Percentiles rank a stretch among this genome's conserved stretches.
phyloP scores from a whole-genome alignment of 2,797 vertebrate genomes.

The Rhynchotus rufescens region DNA sequence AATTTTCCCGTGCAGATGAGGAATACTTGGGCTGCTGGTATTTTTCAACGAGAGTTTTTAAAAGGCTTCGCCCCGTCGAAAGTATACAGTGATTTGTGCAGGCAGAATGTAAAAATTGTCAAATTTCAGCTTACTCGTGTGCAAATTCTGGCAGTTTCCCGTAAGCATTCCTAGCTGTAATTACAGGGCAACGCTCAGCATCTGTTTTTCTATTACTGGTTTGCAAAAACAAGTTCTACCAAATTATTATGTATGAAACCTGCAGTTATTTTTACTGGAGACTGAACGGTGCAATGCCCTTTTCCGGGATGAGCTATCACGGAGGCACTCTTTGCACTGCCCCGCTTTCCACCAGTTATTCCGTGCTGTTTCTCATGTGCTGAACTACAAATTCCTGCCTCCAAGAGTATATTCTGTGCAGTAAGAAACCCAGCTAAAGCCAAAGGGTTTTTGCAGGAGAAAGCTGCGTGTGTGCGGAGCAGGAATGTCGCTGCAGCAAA shows the following conservation, averaged over 20 bases:
- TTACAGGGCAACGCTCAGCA: background rate
- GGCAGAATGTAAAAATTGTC: background rate
- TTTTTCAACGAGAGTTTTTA: background rate
- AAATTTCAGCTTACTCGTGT: background rate
- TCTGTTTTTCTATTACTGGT: background rate
- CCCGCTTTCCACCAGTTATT: background rate
- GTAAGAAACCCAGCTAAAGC: background rate
- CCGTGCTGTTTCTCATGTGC: background rate
- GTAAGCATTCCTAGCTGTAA: background rate
- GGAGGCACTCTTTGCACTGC: background rate
- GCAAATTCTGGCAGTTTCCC: constrained; percentile 14
- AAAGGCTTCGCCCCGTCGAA: background rate
- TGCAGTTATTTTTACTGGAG: constrained; percentile 26
- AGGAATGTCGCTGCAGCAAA: background rate
- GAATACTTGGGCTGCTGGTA: rapidly evolving
- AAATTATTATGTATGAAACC: constrained; percentile 23
- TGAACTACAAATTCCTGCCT: background rate
- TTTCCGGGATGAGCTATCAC: background rate
- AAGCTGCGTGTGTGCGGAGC: background rate
- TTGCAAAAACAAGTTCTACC: constrained; percentile 36
- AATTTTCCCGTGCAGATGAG: rapidly evolving
- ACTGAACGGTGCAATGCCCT: background rate
- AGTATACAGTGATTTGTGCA: background rate
- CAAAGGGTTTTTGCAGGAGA: background rate
- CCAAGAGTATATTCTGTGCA: background rate